Evolutionary conservation across 2,797 vertebrate genomes (phyloP), one percentile per base, ranked within the genome.

Genomic region (Siniperca undulata): DNA sequence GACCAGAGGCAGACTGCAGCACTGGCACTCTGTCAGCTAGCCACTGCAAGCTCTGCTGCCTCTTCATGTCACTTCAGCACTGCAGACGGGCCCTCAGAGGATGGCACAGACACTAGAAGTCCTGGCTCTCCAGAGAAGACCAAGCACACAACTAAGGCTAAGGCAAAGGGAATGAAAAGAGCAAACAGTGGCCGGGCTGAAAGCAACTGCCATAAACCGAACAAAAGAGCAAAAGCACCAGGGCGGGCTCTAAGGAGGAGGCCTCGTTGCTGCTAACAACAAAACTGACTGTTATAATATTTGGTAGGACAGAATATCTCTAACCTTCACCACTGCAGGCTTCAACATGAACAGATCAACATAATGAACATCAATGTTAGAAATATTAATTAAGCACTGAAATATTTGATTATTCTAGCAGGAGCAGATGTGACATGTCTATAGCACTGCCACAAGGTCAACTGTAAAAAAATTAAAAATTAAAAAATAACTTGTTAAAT

Each of bases 21-120:
- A 0, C 96, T 99, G 50, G 97, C 99, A 0, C 97, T 99, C 79
- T 99, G 98, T 89, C 98, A 99, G 85, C 94, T 99, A n/a, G 97
- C 98, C 0, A 94, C 90, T 0, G 97, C 96, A 65, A 97, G 96
- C 86, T 96, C 97, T 0, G 69, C 86, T 40, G 84, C 87, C 9
- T 77, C 87, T 0, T 80, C 70, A 0, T 48, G 61, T 61, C 69
- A 88, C 58, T 81, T 92, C 50, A 80, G 59, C 27, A 4, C 60
- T 1, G 52, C 34, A 50, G 59, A 59, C 17, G 48, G 36, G 62
- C 64, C 83, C 38, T 75, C 58, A 3, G 70, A 74, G 36, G 42
- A 84, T 14, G 59, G 59, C 61, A 38, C 60, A 34, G 75, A 81
- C 2, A 22, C 50, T 20, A 52, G 1, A 69, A 79, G 40, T 52